phyloP scores from a whole-genome alignment of 1,140 invertebrate genomes.

The Samia ricini region DNA sequence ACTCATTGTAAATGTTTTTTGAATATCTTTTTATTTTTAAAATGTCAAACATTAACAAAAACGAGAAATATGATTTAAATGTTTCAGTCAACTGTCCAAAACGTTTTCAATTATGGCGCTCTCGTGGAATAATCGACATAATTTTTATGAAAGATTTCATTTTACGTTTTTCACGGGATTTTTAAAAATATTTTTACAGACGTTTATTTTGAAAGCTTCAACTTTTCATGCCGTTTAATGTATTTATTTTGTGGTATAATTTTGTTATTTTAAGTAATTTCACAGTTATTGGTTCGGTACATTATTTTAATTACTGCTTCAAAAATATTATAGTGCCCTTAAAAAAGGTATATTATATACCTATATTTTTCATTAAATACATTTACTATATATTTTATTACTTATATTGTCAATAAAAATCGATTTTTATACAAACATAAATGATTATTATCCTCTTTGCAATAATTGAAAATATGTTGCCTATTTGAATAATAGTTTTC shows the following conservation, averaged over 20 bases:
- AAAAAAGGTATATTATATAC: neutral
- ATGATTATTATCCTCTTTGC: too few relatives aligned
- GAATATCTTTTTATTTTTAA: too few relatives aligned
- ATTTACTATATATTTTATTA: too few relatives aligned
- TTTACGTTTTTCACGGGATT: neutral
- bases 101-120: neutral
- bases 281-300: neutral
- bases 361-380: too few relatives aligned
- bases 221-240: neutral
- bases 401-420: too few relatives aligned
- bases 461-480: too few relatives aligned
- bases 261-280: neutral
- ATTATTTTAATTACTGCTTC: neutral
- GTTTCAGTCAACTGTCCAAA: neutral
- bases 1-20: too few relatives aligned
- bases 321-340: neutral
- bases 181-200: neutral
- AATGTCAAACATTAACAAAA: too few relatives aligned
- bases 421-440: too few relatives aligned
- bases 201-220: neutral
- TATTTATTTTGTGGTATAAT: neutral
- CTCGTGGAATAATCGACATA: neutral
- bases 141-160: neutral
- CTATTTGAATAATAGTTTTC: too few relatives aligned
- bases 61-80: too few relatives aligned